phyloP scores from a whole-genome alignment of 2,888 invertebrate genomes.

The Philereme vetulata region DNA sequence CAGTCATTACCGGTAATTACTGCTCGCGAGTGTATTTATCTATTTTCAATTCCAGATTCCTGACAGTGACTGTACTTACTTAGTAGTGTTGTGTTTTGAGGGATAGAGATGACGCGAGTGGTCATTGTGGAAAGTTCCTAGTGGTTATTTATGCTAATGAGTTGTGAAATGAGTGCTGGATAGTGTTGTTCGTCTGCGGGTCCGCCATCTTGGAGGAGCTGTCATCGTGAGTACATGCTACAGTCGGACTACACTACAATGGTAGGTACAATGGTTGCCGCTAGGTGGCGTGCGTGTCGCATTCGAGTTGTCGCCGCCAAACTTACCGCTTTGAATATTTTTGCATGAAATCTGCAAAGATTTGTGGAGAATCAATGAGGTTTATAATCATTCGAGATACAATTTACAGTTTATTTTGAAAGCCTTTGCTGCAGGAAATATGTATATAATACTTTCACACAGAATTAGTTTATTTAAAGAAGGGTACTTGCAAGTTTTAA shows the following conservation, averaged over 20 bases:
- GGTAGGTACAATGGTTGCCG: constrained; percentile 47
- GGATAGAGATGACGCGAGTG: constrained; percentile 37
- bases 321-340: constrained; percentile 74
- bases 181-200: constrained; percentile 57
- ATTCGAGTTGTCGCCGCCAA: constrained; percentile 64
- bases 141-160: constrained; percentile 55
- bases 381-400: constrained; percentile 2
- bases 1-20: constrained; percentile 49
- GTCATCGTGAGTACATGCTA: constrained; percentile 58
- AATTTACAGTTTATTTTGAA: neutral
- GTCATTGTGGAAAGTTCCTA: constrained; percentile 32
- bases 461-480: too few relatives aligned
- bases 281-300: constrained; percentile 78
- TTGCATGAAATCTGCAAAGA: constrained; percentile 62
- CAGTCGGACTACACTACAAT: constrained; percentile 19
- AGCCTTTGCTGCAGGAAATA: neutral
- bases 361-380: constrained; percentile 29
- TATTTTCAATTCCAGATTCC: neutral
- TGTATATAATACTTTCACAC: neutral
- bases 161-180: constrained; percentile 49
- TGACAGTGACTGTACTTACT: constrained; percentile 4
- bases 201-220: constrained; percentile 73
- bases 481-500: too few relatives aligned
- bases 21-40: constrained; percentile 12
- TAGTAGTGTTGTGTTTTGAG: constrained; percentile 11